Conservation (phyloP, 2,797 vertebrate species). For the Tadarida brasiliensis region DNA sequence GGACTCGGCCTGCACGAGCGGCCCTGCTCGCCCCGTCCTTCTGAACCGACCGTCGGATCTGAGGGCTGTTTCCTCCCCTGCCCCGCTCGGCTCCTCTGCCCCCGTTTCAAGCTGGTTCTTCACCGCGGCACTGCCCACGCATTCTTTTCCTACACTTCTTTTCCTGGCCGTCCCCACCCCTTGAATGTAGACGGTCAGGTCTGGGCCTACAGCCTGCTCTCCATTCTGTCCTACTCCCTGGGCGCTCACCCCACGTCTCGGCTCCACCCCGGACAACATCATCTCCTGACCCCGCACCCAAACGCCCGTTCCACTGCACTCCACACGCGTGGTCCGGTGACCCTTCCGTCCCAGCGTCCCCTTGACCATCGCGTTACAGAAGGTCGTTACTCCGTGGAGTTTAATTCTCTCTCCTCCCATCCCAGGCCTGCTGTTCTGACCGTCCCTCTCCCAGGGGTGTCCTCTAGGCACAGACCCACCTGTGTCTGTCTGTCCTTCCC, state of each 20-base stretch:
- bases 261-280: neutral
- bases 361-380: neutral
- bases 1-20: no score
- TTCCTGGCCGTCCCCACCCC: neutral
- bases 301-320: neutral
- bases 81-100: neutral
- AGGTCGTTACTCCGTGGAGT: no score
- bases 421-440: neutral
- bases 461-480: no score
- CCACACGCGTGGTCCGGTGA: rapidly evolving
- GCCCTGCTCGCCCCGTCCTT: no score
- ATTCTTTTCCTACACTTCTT: neutral
- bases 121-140: neutral
- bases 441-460: no score
- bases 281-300: neutral
- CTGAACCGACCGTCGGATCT: no score
- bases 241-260: neutral
- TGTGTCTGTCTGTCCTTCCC: neutral
- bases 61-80: no score
- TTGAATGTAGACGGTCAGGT: neutral
- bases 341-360: neutral
- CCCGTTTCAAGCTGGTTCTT: neutral
- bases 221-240: neutral
- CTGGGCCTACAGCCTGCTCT: neutral
- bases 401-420: neutral